Base-by-base conservation (phyloP, 2,113 vertebrate genomes). In the Reinhardtius hippoglossoides region DNA sequence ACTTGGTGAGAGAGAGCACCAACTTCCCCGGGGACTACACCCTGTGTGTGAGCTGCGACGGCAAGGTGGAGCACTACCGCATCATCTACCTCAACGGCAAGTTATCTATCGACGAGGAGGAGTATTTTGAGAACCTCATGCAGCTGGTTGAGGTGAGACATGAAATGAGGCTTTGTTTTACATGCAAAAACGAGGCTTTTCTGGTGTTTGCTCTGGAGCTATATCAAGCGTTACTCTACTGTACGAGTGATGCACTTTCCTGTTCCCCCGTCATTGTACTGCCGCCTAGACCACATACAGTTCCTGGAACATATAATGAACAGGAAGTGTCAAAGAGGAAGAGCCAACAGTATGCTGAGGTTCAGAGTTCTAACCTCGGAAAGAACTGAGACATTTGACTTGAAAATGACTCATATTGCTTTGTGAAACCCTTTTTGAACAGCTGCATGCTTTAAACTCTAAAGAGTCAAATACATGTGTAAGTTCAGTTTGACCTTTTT, bases 21-120 rank as follows among this genome's bases (percentile, higher is more conserved):
- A 99, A 99, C 95, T 99, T 96, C 87, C 98, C 98, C 0, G 98
- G 98, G 0, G 97, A 99, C 93, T 99, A 99, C 94, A 99, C 98
- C 0, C 95, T 99, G 74, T 99, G 98, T 2, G 97, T 99, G 85
- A 99, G 97, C 94, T 99, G 97, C 0, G 97, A 98, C 0, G 95
- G 96, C 62, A 98, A 97, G 91, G 98, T 99, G 94, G 98, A 99
- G 93, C 97, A 99, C 92, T 99, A 99, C 92, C 97, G 95, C 83
- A 99, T 99, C 92, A 96, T 96, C 83, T 99, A 99, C 91, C 91
- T 95, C 2, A 86, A 96, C 37, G 96, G 96, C 94, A 97, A 98
- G 92, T 96, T 99, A 74, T 96, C 95, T 79, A 99, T 99, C 3
- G 98, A 99, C 0, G 96, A 97, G 52, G 98, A 99, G 76, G 95